Evolutionary conservation across 2,113 vertebrate genomes (phyloP).

Genomic region (Serinus canaria): DNA sequence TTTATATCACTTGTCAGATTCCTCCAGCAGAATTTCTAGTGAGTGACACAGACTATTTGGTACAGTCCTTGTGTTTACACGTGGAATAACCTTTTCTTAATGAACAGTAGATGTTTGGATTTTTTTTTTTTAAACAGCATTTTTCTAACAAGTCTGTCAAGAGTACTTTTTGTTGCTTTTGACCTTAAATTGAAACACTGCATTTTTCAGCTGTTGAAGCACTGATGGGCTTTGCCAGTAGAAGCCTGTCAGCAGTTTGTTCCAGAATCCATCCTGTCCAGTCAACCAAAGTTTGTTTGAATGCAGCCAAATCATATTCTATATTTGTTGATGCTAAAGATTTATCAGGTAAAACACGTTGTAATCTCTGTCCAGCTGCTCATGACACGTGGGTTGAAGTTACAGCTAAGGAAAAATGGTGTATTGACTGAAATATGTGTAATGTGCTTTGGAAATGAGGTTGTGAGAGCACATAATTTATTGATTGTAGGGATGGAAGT

Average conservation of each 20-base stretch:
- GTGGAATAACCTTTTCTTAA: constrained; percentile 64
- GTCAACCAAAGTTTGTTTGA: constrained; percentile 73
- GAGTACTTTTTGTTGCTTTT: constrained; percentile 71
- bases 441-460: constrained; percentile 53
- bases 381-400: constrained; percentile 53
- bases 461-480: constrained; percentile 59
- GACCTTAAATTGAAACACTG: constrained; percentile 69
- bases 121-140: constrained; percentile 54
- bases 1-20: constrained; percentile 69
- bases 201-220: constrained; percentile 60
- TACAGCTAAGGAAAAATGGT: constrained; percentile 34
- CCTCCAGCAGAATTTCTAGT: constrained; percentile 49
- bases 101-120: constrained; percentile 21
- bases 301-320: constrained; percentile 62
- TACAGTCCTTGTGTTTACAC: constrained; percentile 51
- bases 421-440: constrained; percentile 47
- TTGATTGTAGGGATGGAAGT: constrained; percentile 61
- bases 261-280: constrained; percentile 65
- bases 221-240: constrained; percentile 56
- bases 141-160: constrained; percentile 70
- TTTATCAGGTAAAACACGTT: constrained; percentile 63
- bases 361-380: constrained; percentile 65
- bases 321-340: constrained; percentile 48
- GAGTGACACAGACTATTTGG: constrained; percentile 58
- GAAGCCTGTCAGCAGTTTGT: constrained; percentile 52